Evolutionary conservation across 2,888 invertebrate species (phyloP), one percentile per base, ranked within the genome.

Genomic region (Elmis aenea): DNA sequence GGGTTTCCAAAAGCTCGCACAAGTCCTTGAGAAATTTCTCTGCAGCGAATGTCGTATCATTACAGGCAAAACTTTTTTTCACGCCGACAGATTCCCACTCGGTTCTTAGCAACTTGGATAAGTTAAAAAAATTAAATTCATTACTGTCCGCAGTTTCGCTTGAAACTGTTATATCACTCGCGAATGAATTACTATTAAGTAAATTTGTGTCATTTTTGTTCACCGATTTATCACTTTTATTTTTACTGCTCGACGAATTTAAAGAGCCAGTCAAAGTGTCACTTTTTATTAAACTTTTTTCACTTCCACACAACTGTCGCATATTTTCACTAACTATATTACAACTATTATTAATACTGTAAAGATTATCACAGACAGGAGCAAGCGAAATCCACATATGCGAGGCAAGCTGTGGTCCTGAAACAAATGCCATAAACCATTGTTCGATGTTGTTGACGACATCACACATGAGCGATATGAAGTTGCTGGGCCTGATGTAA

Each of bases 1-100:
- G 76, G 26, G 75, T 71, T 22, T 83, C 72, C 8, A 88, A 66
- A 13, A 86, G 70, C 26, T 79, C 74, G 55, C 84, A 85, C 45
- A 88, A 62, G 36, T 74, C 72, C 29, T 67, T 67, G 36, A 76
- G 62, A 50, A 74, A 75, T 32, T 64, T 64, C 45, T 73, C 71
- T 8, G 72, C 71, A 8, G 55, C 28, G 34, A 46, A 38, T 41
- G 48, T 51, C 29, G 50, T 46, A 33, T 50, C 47, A 35, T 38
- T 38, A 35, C 28, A 41, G 23, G 41, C 32, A 15, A 21, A 37
- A 42, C 33, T 33, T 5, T 14, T 42, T 28, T 32, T 43, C 5
- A 31, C 29, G 35, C 35, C 37, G 9, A 45, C 30, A 13, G 25
- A 20, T n/a, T 45, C 35, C 42, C 45, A 46, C 27, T 48, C 46